phyloP scores from a whole-genome alignment of 2,113 vertebrate genomes.

The Microcebus jonahi region DNA sequence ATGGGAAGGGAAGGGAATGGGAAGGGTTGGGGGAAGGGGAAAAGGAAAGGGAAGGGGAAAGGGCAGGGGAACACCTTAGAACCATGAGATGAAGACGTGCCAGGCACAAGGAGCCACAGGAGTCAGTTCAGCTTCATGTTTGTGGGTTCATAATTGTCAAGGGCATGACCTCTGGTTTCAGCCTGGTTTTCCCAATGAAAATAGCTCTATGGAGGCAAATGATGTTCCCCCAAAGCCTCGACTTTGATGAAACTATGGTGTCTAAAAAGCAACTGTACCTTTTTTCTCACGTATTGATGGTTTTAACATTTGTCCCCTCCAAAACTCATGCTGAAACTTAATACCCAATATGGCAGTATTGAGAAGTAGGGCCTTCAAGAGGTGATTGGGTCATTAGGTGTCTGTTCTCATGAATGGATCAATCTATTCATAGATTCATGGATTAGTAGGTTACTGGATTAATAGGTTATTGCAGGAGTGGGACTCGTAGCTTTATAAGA shows the following conservation, averaged over 20 bases:
- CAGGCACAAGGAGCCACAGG: too few relatives aligned
- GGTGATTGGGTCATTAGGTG: neutral
- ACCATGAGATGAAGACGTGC: neutral
- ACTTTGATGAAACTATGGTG: neutral
- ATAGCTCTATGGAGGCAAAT: neutral
- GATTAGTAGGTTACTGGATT: neutral
- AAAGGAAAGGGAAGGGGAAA: too few relatives aligned
- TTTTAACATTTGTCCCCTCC: neutral
- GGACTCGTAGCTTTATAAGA: neutral
- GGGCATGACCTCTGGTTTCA: neutral
- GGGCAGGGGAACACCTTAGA: neutral
- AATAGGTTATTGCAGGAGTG: neutral
- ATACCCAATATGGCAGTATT: neutral
- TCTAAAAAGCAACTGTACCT: neutral
- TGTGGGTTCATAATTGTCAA: neutral
- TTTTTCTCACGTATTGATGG: neutral
- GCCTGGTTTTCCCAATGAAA: neutral
- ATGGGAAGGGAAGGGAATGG: too few relatives aligned
- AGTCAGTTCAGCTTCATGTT: neutral
- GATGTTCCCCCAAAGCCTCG: too few relatives aligned
- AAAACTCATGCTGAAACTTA: neutral
- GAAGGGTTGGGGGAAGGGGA: too few relatives aligned
- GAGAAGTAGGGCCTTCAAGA: neutral
- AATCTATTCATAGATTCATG: too few relatives aligned
- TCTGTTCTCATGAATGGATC: neutral